These are phyloP conservation scores for Pygoscelis antarcticus DNA, from an alignment of 2,113 vertebrate genomes.

Conservation along the genomic window DNA sequence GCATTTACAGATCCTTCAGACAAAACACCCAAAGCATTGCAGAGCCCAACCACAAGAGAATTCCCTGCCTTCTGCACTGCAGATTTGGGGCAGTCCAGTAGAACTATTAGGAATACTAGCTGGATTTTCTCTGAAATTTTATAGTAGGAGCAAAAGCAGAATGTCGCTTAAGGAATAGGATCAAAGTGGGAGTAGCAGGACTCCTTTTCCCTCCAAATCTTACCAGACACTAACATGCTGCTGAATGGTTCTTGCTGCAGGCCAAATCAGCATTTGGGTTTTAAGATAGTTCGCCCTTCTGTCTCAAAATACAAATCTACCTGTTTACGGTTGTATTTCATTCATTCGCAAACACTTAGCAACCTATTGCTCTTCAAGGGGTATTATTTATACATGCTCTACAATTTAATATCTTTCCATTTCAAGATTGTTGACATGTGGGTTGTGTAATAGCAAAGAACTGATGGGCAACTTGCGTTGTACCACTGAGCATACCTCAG, in stretches of 20 bases:
- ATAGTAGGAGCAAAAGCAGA: not conserved
- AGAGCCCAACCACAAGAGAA: not conserved
- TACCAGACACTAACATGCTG: not conserved
- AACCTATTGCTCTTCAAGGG: not conserved
- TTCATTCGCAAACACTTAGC: not conserved
- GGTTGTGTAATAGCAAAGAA: not conserved
- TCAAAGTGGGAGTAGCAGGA: not conserved
- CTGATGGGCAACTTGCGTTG: not conserved
- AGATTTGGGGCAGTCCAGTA: not conserved
- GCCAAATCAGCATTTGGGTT: not conserved
- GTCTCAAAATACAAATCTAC: not conserved
- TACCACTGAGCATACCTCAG: not conserved
- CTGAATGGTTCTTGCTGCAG: not conserved
- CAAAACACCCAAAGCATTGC: not conserved
- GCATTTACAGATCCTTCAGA: not conserved
- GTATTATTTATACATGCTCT: not conserved
- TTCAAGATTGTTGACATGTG: not conserved
- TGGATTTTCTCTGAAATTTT: not conserved
- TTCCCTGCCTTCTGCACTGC: not conserved
- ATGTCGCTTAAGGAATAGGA: not conserved
- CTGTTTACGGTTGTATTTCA: not conserved
- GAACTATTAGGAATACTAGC: not conserved
- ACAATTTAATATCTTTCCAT: not conserved
- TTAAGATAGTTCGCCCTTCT: not conserved
- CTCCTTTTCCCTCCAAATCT: not conserved